Conservation (phyloP, 2,888 invertebrate genomes). For the Macaria notata region DNA sequence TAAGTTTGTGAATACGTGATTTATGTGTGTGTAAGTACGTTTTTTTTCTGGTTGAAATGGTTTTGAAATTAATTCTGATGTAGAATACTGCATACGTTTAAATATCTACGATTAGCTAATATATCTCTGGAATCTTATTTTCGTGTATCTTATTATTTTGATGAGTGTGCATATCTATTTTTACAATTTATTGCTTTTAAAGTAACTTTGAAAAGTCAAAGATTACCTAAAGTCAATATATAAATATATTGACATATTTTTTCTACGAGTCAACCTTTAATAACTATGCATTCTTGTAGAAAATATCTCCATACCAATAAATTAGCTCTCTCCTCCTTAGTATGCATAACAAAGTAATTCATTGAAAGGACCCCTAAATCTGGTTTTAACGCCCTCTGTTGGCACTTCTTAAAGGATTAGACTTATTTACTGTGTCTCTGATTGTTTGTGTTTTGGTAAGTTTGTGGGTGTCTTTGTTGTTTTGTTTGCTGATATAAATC, state of each 20-base stretch:
- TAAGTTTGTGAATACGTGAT: not conserved
- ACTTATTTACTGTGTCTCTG: slow-evolving; percentile 23
- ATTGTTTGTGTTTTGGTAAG: slow-evolving; percentile 18
- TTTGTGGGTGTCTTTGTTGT: slow-evolving; percentile 15
- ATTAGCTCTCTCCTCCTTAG: slow-evolving; percentile 21
- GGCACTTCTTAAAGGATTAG: slow-evolving; percentile 29
- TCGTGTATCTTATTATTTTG: no score
- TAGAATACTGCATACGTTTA: no score
- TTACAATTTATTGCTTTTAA: no score
- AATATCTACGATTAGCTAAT: no score
- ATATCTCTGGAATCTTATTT: no score
- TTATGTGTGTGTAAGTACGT: not conserved
- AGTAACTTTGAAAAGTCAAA: no score
- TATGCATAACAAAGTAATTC: slow-evolving; percentile 22
- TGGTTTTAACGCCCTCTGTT: slow-evolving; percentile 25
- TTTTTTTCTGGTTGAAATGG: not conserved
- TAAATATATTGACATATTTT: no score
- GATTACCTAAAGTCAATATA: no score
- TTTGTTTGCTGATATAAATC: slow-evolving; percentile 8
- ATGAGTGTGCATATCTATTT: no score
- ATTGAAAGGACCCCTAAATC: slow-evolving; percentile 22
- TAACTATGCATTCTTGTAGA: no score
- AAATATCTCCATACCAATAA: not conserved
- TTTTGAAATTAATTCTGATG: not conserved
- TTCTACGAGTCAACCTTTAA: no score